These are phyloP conservation scores for Aurelia aurita DNA, from an alignment of 30 jellyfish, hydroid and myxozoan species.

Conservation along the genomic window DNA sequence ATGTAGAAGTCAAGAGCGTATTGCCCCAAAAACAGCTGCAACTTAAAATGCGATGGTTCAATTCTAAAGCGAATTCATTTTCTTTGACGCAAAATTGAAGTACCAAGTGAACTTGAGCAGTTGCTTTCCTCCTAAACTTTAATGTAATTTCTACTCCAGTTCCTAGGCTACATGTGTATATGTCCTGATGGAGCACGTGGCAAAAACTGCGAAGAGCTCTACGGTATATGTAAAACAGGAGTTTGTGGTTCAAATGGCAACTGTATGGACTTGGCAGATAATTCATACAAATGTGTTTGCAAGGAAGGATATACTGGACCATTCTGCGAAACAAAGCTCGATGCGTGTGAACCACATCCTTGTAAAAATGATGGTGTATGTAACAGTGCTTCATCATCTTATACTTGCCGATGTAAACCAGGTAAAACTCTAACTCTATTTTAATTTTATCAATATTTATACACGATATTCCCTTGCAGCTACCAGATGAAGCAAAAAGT, in stretches of 20 bases:
- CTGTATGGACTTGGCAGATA: conserved; percentile 83
- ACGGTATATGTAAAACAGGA: conserved; percentile 68
- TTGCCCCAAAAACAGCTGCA: too few relatives aligned
- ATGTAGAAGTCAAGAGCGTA: too few relatives aligned
- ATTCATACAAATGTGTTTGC: conserved; percentile 86
- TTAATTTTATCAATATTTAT: background rate
- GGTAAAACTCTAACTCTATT: conserved; percentile 16
- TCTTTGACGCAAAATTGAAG: too few relatives aligned
- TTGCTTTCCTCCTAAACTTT: too few relatives aligned
- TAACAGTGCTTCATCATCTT: conserved; percentile 51
- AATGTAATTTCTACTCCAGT: conserved; percentile 39
- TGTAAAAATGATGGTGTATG: conserved; percentile 85
- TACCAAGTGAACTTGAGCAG: too few relatives aligned
- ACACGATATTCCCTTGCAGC: too few relatives aligned
- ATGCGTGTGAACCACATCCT: conserved; percentile 85
- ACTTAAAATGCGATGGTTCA: too few relatives aligned
- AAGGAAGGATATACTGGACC: conserved; percentile 82
- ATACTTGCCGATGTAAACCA: conserved; percentile 79
- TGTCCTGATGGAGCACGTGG: conserved; percentile 91
- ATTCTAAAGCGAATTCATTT: too few relatives aligned
- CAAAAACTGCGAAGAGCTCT: conserved; percentile 75
- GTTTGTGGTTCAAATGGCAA: conserved; percentile 79
- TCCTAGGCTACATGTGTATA: conserved; percentile 79
- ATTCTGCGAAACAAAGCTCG: conserved; percentile 85
- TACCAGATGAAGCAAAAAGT: too few relatives aligned